phyloP scores from a whole-genome alignment of 53 echinoderm and acorn worm species.

The Crossaster papposus region DNA sequence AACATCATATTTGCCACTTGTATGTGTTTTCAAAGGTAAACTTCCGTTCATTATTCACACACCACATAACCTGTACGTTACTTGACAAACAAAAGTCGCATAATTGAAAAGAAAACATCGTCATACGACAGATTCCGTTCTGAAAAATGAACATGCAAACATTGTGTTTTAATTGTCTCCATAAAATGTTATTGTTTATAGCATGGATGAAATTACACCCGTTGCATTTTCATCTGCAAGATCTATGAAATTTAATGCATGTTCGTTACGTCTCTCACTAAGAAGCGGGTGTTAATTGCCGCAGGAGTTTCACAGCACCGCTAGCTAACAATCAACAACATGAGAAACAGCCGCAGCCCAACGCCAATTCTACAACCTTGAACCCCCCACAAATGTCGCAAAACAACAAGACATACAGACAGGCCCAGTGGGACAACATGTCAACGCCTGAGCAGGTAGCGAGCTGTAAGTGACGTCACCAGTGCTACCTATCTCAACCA shows the following conservation, averaged over 20 bases:
- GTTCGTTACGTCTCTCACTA: constrained; percentile 2
- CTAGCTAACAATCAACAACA: background rate
- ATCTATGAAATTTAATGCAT: background rate
- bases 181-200: too few relatives aligned
- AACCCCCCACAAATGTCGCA: constrained; percentile 32
- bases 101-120: too few relatives aligned
- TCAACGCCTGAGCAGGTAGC: constrained; percentile 35
- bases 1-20: too few relatives aligned
- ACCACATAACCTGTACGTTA: too few relatives aligned
- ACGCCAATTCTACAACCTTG: constrained; percentile 35
- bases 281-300: background rate
- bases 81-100: too few relatives aligned
- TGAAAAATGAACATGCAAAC: too few relatives aligned
- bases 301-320: constrained; percentile 1
- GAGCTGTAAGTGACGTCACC: constrained; percentile 38
- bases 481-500: background rate
- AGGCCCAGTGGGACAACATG: constrained; percentile 28
- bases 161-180: too few relatives aligned
- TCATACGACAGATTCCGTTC: too few relatives aligned
- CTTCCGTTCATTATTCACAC: too few relatives aligned
- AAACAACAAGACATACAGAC: constrained; percentile 43
- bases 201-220: too few relatives aligned
- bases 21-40: too few relatives aligned
- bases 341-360: background rate
- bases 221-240: background rate